Evolutionary conservation across 2,888 invertebrate genomes (phyloP), one percentile per base, ranked within the genome.

Genomic region (Cerastis leucographa): DNA sequence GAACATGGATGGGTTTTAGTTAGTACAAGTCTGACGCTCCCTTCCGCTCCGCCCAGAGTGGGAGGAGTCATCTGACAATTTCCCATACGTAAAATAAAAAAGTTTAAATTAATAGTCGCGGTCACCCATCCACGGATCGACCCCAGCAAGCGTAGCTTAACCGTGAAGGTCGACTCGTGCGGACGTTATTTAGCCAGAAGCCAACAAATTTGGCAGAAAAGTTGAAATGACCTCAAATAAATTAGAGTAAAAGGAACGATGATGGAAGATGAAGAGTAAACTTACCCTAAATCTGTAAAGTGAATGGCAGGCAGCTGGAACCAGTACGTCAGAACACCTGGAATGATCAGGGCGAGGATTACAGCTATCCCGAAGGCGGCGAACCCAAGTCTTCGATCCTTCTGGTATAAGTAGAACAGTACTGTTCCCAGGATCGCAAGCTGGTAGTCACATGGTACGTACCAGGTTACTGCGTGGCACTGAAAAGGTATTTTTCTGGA

Each of bases 401-500:
- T 84, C 44, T 78, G 74, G 29, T 86, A 89, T 25, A 87, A 42
- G 71, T 74, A 87, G 71, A 85, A 86, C 4, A 89, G 46, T 0
- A 84, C 19, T 0, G 86, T 89, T 1, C 80, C 88, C 0, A 89
- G 22, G n/a, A 86, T 66, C 0, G 86, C 76, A 2, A 89, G 77
- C 64, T 89, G 90, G 61, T 81, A 85, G 74, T 89, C 89, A n/a
- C 86, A 84, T 0, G 85, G 64, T 0, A 88, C 9, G 49, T 89
- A 89, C 89, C 89, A 89, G 3, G 87, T 76, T 0, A 85, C 70
- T 19, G 7, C 14, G 19, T 85, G 81, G n/a, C 89, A 89, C 89
- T 89, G 83, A 6, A 80, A 73, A 76, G 54, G 7, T 4, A 62
- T 3, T 51, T 40, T 46, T n/a, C 2, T 44, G n/a, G 40, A 22